These are phyloP conservation scores for Myotis lucifugus DNA, from an alignment of 2,113 vertebrate genomes.

Conservation along the genomic window DNA sequence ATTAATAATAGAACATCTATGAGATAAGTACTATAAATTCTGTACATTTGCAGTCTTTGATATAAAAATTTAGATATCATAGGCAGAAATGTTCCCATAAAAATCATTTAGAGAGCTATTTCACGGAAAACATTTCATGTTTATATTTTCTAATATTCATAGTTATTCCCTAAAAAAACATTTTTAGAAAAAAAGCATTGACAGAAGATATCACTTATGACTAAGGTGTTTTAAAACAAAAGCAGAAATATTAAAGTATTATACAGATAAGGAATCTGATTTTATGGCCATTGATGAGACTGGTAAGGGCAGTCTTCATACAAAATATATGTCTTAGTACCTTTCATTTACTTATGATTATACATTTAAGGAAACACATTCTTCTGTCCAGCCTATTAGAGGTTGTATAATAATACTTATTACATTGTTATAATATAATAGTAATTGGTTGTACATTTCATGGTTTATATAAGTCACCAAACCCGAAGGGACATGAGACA, in stretches of 20 bases:
- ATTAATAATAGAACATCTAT: constrained; percentile 40
- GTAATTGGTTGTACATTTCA: background rate
- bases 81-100: constrained; percentile 9
- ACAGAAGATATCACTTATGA: background rate
- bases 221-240: constrained; percentile 51
- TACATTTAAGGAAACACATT: background rate
- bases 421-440: background rate
- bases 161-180: constrained; percentile 10
- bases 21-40: constrained; percentile 21
- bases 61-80: background rate
- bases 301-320: background rate
- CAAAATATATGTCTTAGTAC: background rate
- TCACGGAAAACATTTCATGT: background rate
- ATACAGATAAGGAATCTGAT: background rate
- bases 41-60: background rate
- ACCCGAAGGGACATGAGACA: background rate
- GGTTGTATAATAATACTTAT: background rate
- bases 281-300: constrained; percentile 31
- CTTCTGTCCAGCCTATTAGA: background rate
- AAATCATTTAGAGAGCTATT: constrained; percentile 35
- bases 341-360: constrained; percentile 45
- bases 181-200: background rate
- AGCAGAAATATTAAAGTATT: background rate
- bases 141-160: constrained; percentile 40
- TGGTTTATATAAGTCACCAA: background rate